Evolutionary conservation across 1,140 invertebrate species (phyloP).

Genomic region (Bombus waltoni): DNA sequence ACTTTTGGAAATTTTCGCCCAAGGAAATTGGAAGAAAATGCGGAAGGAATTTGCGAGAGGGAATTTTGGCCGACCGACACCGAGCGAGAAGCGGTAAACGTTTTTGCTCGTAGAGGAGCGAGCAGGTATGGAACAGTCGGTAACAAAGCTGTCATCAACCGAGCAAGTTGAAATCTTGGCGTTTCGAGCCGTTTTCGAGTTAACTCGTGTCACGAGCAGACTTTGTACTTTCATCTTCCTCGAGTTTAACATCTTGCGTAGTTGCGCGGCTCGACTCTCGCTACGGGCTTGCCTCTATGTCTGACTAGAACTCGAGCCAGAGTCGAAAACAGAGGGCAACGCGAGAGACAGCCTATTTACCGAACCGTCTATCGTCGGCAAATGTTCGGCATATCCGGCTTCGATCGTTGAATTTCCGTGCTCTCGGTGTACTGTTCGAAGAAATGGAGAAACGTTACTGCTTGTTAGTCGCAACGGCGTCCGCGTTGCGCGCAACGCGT

Average conservation of each 20-base stretch:
- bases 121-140: neutral
- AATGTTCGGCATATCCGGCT: constrained; percentile 18
- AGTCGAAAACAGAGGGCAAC: neutral
- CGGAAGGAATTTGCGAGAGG: neutral
- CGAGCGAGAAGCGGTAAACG: neutral
- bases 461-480: neutral
- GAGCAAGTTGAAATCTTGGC: neutral
- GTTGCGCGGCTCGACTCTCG: neutral
- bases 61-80: neutral
- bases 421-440: neutral
- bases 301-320: neutral
- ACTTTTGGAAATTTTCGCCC: neutral
- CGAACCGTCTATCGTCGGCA: constrained; percentile 15
- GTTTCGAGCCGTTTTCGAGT: constrained; percentile 46
- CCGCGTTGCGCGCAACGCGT: neutral
- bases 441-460: neutral
- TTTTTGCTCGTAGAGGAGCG: neutral
- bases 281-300: neutral
- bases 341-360: constrained; percentile 17
- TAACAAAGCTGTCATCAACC: constrained; percentile 47
- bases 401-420: constrained; percentile 37
- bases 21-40: neutral
- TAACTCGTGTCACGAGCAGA: constrained; percentile 51
- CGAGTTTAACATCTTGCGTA: constrained; percentile 46
- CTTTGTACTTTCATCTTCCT: constrained; percentile 58